These are phyloP conservation scores for Siniperca scherzeri DNA, from an alignment of 2,797 vertebrate species.

Conservation along the genomic window DNA sequence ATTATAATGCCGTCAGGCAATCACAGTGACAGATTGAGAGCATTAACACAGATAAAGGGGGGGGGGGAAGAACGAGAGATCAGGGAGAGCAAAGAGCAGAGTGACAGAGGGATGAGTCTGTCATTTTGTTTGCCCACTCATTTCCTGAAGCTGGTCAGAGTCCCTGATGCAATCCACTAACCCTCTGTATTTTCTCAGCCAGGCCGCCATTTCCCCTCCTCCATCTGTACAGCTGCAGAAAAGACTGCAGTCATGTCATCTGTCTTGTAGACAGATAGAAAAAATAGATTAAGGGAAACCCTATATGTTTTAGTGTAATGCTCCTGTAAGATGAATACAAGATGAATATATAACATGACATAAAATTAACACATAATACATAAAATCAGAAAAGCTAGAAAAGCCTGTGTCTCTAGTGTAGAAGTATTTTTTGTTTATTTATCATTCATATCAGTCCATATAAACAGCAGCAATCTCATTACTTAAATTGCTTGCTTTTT, in stretches of 20 bases:
- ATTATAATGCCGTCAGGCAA: constrained; percentile 76
- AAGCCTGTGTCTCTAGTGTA: not conserved
- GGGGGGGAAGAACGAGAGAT: constrained; percentile 49
- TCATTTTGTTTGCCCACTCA: constrained; percentile 65
- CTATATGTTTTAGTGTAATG: not conserved
- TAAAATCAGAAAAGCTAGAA: constrained; percentile 19
- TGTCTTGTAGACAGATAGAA: constrained; percentile 17
- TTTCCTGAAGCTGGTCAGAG: constrained; percentile 67
- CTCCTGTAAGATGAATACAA: constrained; percentile 5
- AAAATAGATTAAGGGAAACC: constrained; percentile 42
- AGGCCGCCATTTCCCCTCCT: constrained; percentile 8
- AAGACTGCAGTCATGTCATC: constrained; percentile 22
- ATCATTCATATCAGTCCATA: constrained; percentile 3
- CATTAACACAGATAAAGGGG: constrained; percentile 68
- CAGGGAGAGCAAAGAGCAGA: constrained; percentile 62
- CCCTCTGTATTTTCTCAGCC: constrained; percentile 42
- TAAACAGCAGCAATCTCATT: constrained; percentile 56
- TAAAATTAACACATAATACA: constrained; percentile 2
- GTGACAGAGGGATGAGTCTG: constrained; percentile 60
- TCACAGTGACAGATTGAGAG: constrained; percentile 81
- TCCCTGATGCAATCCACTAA: constrained; percentile 58
- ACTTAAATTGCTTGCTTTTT: constrained; percentile 59
- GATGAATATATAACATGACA: not conserved
- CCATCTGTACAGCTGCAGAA: constrained; percentile 38
- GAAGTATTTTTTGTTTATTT: constrained; percentile 1